Percentiles rank a stretch among this genome's conserved stretches.
Evolutionary conservation across 2,888 invertebrate genomes (phyloP).

Genomic region (Panorpa germanica): DNA sequence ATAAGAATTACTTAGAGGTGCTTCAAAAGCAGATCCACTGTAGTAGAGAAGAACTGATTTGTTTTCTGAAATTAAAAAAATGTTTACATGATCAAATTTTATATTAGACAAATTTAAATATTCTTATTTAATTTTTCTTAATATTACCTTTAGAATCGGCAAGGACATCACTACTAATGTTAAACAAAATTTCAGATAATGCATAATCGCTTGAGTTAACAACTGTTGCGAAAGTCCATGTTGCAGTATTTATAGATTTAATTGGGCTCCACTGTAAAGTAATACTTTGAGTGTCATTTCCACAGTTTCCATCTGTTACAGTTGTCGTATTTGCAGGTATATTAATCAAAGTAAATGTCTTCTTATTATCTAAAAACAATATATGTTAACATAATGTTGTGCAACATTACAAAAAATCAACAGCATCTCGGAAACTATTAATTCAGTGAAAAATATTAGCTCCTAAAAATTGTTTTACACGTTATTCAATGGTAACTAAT

Average conservation of each 20-base stretch:
- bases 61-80: conserved; percentile 17
- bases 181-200: conserved; percentile 17
- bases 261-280: conserved; percentile 23
- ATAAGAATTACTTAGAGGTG: conserved; percentile 48
- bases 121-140: conserved; percentile 13
- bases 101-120: conserved; percentile 10
- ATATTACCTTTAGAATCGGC: conserved; percentile 20
- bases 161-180: conserved; percentile 19
- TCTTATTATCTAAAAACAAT: conserved; percentile 19
- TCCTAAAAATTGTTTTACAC: conserved; percentile 20
- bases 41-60: conserved; percentile 27
- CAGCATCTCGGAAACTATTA: background rate
- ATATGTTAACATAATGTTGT: conserved; percentile 8
- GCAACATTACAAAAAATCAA: background rate
- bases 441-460: conserved; percentile 5
- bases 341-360: conserved; percentile 19
- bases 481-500: too few relatives aligned
- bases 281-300: conserved; percentile 19
- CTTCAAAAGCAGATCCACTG: conserved; percentile 31
- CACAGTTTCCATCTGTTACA: conserved; percentile 23
- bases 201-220: conserved; percentile 18
- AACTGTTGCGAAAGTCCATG: too few relatives aligned
- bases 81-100: conserved; percentile 8
- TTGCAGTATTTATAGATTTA: conserved; percentile 15
- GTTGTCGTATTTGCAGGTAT: conserved; percentile 25